phyloP scores from a whole-genome alignment of 2,113 vertebrate genomes.

The Periophthalmodon schlosseri region DNA sequence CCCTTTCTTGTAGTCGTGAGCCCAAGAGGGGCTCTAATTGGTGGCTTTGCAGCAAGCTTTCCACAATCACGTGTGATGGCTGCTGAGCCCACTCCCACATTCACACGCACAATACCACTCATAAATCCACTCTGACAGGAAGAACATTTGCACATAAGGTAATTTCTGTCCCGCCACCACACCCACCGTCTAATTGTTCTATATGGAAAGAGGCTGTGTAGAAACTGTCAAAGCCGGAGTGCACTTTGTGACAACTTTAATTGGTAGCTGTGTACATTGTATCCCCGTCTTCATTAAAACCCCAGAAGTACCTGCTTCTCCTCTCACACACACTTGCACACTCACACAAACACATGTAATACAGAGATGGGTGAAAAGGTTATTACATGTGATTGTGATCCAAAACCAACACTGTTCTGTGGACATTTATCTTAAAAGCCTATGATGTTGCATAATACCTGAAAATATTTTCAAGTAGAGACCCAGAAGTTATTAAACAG shows the following conservation, averaged over 20 bases:
- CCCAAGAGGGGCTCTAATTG: constrained; percentile 48
- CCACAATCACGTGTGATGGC: constrained; percentile 4
- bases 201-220: constrained; percentile 42
- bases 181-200: constrained; percentile 64
- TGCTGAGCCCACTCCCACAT: constrained; percentile 8
- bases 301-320: constrained; percentile 54
- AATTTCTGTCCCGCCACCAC: constrained; percentile 46
- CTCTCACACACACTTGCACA: constrained; percentile 32
- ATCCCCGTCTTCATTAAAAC: constrained; percentile 74
- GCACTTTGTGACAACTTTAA: constrained; percentile 70
- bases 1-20: constrained; percentile 10
- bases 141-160: constrained; percentile 58
- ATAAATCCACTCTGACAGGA: constrained; percentile 42
- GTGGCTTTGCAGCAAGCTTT: constrained; percentile 24
- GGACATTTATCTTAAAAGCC: constrained; percentile 17
- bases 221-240: constrained; percentile 52
- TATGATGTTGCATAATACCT: too few species aligned
- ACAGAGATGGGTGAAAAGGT: constrained; percentile 63
- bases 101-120: constrained; percentile 31
- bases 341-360: background rate
- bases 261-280: constrained; percentile 71
- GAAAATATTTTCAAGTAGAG: too few species aligned
- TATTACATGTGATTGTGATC: constrained; percentile 54
- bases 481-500: too few species aligned
- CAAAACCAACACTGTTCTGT: constrained; percentile 13